These are phyloP conservation scores for Kuschelorhynchus macadamiae DNA, from an alignment of 2,888 invertebrate genomes.

Conservation along the genomic window DNA sequence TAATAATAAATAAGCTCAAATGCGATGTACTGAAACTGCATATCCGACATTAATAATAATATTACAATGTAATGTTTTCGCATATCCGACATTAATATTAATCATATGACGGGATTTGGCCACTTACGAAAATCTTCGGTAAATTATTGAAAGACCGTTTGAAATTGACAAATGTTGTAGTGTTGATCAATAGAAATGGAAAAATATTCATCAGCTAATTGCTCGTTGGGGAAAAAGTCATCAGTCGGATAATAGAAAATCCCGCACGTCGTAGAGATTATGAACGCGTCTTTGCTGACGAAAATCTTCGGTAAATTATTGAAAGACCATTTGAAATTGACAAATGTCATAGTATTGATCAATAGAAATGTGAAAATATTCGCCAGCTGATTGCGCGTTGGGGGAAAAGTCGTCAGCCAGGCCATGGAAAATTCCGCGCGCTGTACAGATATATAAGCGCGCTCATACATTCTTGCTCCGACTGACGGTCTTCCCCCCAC, in stretches of 20 bases:
- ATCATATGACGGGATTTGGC: no score
- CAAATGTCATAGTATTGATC: neutral
- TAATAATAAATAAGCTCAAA: no score
- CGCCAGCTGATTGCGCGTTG: neutral
- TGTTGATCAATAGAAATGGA: neutral
- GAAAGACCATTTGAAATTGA: neutral
- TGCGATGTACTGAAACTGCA: no score
- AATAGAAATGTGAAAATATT: neutral
- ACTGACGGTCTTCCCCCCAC: slow-evolving; percentile 1
- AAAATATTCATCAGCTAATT: neutral
- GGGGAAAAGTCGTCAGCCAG: neutral
- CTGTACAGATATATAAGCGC: neutral
- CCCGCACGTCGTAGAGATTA: no score
- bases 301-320: slow-evolving; percentile 3
- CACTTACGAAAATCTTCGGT: neutral
- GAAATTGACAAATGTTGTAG: neutral
- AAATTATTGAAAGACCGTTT: neutral
- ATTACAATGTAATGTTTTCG: no score
- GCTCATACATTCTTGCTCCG: neutral
- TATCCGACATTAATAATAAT: no score
- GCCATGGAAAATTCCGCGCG: neutral
- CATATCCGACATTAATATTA: no score
- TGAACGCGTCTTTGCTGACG: no score
- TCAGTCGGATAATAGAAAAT: no score
- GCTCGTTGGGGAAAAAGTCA: neutral